A percentile compares a stretch with the other conserved stretches of the same genome.
These are phyloP conservation scores for Paratrypauchen microcephalus DNA, from an alignment of 2,797 vertebrate genomes.

Conservation along the genomic window DNA sequence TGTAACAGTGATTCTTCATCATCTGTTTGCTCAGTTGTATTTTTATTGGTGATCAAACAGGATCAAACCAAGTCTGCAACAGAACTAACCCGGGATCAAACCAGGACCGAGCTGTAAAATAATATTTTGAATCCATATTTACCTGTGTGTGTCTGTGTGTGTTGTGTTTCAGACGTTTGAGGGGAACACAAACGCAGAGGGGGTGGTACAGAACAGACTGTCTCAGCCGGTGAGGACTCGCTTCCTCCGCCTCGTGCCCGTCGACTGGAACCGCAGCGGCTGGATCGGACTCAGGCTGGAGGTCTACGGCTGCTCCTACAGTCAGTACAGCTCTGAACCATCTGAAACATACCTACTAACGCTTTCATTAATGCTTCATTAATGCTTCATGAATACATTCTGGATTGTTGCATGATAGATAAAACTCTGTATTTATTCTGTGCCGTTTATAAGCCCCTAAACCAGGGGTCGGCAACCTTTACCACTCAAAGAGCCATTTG, in stretches of 20 bases:
- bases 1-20: too few species aligned
- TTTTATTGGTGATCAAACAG: too few species aligned
- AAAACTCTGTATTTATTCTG: too few species aligned
- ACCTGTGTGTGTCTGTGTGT: not conserved
- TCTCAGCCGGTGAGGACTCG: slow-evolving; percentile 86
- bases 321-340: slow-evolving; percentile 78
- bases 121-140: not conserved
- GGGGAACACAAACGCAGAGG: slow-evolving; percentile 91
- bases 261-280: slow-evolving; percentile 86
- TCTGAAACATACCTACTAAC: too few species aligned
- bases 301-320: slow-evolving; percentile 91
- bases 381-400: too few species aligned
- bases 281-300: slow-evolving; percentile 90
- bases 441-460: not conserved
- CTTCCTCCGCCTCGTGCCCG: slow-evolving; percentile 88
- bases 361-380: too few species aligned
- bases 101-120: not conserved
- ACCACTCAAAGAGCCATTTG: too few species aligned
- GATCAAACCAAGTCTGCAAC: too few species aligned
- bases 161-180: slow-evolving; percentile 79
- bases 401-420: not conserved
- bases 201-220: slow-evolving; percentile 87
- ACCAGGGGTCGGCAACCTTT: too few species aligned
- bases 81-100: not conserved
- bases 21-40: too few species aligned